These are phyloP conservation scores for Pteropus alecto DNA, from an alignment of 2,113 vertebrate genomes.

Conservation along the genomic window DNA sequence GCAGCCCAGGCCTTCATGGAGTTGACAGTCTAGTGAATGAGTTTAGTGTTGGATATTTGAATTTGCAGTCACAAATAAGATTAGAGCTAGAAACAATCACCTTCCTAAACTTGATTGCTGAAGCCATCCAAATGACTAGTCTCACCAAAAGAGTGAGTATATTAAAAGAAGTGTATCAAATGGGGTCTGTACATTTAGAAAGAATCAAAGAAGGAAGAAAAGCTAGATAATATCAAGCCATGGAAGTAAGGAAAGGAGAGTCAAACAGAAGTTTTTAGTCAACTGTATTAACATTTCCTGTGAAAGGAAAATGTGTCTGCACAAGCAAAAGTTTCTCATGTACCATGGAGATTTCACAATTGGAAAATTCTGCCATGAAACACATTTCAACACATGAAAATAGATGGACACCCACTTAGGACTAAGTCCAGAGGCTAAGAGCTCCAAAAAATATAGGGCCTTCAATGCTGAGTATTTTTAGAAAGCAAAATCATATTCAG, in stretches of 20 bases:
- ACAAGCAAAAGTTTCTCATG: constrained; percentile 43
- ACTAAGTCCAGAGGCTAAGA: constrained; percentile 21
- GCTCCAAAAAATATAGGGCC: neutral
- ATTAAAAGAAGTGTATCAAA: neutral
- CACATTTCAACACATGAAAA: constrained; percentile 50
- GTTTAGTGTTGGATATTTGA: neutral
- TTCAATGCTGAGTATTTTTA: constrained; percentile 27
- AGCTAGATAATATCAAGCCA: neutral
- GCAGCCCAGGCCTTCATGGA: neutral
- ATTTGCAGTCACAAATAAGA: neutral
- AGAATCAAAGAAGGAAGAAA: constrained; percentile 6
- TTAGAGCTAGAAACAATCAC: neutral
- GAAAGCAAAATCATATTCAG: constrained; percentile 44
- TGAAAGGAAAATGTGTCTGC: constrained; percentile 47
- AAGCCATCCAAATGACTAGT: neutral
- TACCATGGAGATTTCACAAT: constrained; percentile 60
- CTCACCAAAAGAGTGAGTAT: neutral
- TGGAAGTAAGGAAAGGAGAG: constrained; percentile 43
- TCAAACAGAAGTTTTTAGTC: constrained; percentile 59
- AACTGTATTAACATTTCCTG: constrained; percentile 53
- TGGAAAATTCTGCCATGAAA: constrained; percentile 49
- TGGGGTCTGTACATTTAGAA: neutral
- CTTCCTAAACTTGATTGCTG: neutral
- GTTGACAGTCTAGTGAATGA: neutral
- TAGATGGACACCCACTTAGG: neutral